Conservation (phyloP, 2,888 invertebrate species). For the Eupithecia inturbata region DNA sequence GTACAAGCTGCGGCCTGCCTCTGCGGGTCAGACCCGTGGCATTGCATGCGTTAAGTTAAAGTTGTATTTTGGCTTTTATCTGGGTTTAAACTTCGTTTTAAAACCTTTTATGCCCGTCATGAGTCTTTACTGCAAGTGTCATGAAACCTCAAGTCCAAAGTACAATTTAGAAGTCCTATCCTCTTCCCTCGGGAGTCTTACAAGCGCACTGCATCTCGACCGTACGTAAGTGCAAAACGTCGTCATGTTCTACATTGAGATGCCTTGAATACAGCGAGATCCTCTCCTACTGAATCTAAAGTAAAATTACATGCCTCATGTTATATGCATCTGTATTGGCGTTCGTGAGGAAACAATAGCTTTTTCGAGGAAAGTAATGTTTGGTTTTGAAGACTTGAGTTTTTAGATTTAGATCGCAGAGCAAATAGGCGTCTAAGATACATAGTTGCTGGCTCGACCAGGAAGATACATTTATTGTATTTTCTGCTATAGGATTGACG, state of each 20-base stretch:
- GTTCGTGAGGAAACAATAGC: conserved; percentile 8
- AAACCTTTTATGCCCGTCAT: not conserved
- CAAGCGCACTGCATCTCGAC: conserved; percentile 57
- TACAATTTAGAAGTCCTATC: conserved; percentile 39
- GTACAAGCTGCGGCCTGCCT: not conserved
- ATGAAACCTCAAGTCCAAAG: conserved; percentile 6
- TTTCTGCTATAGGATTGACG: too few species aligned
- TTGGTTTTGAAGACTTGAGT: not conserved
- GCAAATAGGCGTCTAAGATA: not conserved
- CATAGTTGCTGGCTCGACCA: not conserved
- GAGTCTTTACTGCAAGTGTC: not conserved
- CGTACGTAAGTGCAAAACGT: conserved; percentile 63
- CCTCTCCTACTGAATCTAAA: conserved; percentile 32
- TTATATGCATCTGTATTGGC: conserved; percentile 19
- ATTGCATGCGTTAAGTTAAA: not conserved
- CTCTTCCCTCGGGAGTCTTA: conserved; percentile 44
- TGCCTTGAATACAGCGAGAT: conserved; percentile 45
- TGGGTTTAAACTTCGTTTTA: not conserved
- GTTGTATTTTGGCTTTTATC: not conserved
- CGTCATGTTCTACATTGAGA: conserved; percentile 61
- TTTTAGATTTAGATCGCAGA: too few species aligned
- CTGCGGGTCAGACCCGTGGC: not conserved
- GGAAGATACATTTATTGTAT: not conserved
- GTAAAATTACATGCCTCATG: conserved; percentile 22
- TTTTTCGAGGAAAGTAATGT: not conserved